phyloP scores from a whole-genome alignment of 2,888 invertebrate species.

The Cryptus viduatorius region DNA sequence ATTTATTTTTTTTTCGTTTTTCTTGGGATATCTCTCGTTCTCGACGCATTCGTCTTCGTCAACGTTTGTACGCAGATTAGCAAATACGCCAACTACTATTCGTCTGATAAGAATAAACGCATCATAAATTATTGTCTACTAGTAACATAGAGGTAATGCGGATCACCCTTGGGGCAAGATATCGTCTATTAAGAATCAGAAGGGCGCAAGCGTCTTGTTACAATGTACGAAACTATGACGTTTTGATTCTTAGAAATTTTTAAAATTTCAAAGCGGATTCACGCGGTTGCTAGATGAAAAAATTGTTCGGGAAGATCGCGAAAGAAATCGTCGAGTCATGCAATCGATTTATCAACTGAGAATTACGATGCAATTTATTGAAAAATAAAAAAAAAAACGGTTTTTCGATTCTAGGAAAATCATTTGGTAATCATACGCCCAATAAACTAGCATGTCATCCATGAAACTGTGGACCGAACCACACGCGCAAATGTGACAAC shows the following conservation, averaged over 20 bases:
- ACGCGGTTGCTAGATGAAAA: no score
- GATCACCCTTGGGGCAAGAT: background rate
- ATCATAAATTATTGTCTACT: constrained; percentile 22
- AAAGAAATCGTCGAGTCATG: background rate
- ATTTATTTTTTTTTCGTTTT: background rate
- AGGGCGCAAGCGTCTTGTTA: background rate
- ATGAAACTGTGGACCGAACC: background rate
- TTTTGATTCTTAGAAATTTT: background rate
- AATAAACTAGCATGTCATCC: background rate
- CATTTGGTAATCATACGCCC: background rate
- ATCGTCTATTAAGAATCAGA: background rate
- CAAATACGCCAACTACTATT: constrained; percentile 38
- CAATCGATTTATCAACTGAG: constrained; percentile 4
- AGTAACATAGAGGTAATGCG: background rate
- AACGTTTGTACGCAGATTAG: constrained; percentile 19
- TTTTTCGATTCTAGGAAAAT: constrained; percentile 28
- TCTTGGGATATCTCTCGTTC: constrained; percentile 13
- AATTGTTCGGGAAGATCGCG: background rate
- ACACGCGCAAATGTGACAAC: background rate
- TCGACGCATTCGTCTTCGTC: constrained; percentile 20
- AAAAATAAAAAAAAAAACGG: background rate
- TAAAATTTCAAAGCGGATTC: no score
- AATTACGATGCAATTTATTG: background rate
- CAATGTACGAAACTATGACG: background rate
- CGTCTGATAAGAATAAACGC: constrained; percentile 38